Conservation (phyloP, 2,797 vertebrate genomes). For the Gymnothorax reevesii region DNA sequence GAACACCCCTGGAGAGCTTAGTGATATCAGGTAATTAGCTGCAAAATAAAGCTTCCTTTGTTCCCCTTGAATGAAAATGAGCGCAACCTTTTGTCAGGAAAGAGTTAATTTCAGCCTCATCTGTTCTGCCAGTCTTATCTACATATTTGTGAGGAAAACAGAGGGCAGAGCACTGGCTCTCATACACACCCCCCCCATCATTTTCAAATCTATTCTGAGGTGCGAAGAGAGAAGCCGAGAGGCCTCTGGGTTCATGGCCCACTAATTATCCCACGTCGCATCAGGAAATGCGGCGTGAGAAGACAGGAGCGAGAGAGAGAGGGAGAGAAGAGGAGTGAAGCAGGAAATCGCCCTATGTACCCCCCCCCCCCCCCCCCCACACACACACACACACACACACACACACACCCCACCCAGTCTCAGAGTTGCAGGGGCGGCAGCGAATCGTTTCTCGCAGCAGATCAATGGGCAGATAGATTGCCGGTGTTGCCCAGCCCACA, state of each 20-base stretch:
- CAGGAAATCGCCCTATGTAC: not conserved
- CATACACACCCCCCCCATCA: not conserved
- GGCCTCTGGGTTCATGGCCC: not conserved
- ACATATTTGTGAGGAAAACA: constrained; percentile 12
- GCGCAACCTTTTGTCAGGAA: not conserved
- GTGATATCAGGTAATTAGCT: constrained; percentile 15
- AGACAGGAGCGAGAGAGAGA: not conserved
- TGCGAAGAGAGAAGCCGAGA: not conserved
- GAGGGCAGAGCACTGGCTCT: not conserved
- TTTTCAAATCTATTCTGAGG: not conserved
- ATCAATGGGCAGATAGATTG: constrained; percentile 36
- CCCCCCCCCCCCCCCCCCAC: too few relatives aligned
- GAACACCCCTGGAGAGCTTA: not conserved
- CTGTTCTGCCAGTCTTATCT: constrained; percentile 1
- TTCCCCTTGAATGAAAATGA: not conserved
- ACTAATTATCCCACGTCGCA: not conserved
- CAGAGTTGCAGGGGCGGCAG: not conserved
- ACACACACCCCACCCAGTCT: too few relatives aligned
- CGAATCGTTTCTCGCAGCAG: constrained; percentile 7
- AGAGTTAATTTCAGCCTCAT: not conserved
- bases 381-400: too few relatives aligned
- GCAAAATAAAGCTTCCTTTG: not conserved
- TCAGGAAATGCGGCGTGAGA: not conserved
- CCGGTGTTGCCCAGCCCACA: constrained; percentile 16
- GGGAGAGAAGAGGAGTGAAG: constrained; percentile 13